Conservation (phyloP, 2,797 vertebrate genomes). For the Rhynchotus rufescens region DNA sequence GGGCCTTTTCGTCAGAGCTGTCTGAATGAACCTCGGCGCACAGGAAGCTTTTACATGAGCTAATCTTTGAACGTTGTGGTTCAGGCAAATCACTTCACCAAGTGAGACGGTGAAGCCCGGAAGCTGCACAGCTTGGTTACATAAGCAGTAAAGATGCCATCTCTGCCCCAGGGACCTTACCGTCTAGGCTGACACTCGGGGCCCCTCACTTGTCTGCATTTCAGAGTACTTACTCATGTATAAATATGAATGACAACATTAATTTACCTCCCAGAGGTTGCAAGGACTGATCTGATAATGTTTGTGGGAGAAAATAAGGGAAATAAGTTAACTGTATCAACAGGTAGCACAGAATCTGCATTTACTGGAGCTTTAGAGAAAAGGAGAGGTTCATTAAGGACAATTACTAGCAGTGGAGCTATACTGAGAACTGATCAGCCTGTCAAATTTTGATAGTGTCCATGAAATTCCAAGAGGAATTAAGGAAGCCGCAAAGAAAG, state of each 20-base stretch:
- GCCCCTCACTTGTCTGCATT: constrained; percentile 36
- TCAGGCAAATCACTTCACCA: neutral
- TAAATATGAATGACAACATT: constrained; percentile 49
- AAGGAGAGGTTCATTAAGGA: neutral
- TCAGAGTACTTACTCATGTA: constrained; percentile 58
- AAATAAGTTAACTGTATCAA: constrained; percentile 28
- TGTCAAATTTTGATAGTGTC: neutral
- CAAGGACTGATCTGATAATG: constrained; percentile 52
- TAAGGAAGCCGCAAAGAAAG: neutral
- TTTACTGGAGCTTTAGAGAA: neutral
- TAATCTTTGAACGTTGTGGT: neutral
- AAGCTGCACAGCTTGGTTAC: constrained; percentile 20
- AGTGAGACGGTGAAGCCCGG: neutral
- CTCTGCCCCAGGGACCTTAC: neutral
- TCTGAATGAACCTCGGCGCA: neutral
- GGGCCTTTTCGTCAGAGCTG: neutral
- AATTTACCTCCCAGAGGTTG: constrained; percentile 56
- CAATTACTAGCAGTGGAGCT: neutral
- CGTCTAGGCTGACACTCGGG: constrained; percentile 15
- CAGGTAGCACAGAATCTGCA: constrained; percentile 28
- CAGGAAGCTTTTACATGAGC: neutral
- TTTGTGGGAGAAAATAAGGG: neutral
- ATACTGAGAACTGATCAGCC: neutral
- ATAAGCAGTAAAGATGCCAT: neutral
- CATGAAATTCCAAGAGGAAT: neutral